Conservation (phyloP, 2,888 invertebrate genomes). For the Eueremaeus valkanovi region DNA sequence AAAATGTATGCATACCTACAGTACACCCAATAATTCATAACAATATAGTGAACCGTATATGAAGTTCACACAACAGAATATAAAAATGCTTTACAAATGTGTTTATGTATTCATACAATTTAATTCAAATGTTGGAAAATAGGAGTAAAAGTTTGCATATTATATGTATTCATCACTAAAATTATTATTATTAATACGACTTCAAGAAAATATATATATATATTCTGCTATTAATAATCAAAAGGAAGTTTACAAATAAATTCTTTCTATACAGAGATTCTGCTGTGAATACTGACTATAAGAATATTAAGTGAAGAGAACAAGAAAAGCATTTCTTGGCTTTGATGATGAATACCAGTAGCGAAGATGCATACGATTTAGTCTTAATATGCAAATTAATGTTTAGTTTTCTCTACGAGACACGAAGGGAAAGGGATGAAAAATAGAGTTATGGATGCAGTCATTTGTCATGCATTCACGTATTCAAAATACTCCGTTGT, state of each 20-base stretch:
- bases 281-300: no score
- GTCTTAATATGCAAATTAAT: neutral
- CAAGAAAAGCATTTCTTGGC: neutral
- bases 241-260: conserved; percentile 13
- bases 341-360: neutral
- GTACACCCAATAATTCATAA: neutral
- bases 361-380: neutral
- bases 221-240: neutral
- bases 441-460: conserved; percentile 5
- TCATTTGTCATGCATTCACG: neutral
- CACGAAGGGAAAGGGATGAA: neutral
- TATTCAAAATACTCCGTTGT: neutral
- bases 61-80: no score
- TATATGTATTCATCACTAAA: neutral
- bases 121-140: neutral
- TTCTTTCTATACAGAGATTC: neutral
- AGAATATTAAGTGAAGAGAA: no score
- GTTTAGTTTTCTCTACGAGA: neutral
- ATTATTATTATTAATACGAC: conserved; percentile 18
- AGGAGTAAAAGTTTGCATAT: conserved; percentile 9
- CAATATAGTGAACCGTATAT: no score
- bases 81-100: neutral
- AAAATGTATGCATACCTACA: neutral
- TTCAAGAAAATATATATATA: neutral
- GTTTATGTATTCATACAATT: neutral